These are phyloP conservation scores for Drosophila ustulata DNA, from an alignment of 2,888 invertebrate genomes.

Conservation along the genomic window DNA sequence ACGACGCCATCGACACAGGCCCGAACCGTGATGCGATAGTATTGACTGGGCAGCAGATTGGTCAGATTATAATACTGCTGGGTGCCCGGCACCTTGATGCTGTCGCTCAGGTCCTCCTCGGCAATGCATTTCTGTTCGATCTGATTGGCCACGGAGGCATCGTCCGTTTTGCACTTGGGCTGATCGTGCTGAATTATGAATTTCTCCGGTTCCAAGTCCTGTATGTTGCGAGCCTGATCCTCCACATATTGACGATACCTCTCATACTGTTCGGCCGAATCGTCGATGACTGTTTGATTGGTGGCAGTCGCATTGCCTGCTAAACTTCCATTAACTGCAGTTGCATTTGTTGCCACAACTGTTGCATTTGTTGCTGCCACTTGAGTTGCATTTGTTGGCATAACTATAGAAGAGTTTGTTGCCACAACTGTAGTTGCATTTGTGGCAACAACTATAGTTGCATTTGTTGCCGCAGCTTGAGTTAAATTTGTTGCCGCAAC, in stretches of 20 bases:
- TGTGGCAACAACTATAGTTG: background rate
- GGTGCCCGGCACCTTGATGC: constrained; percentile 50
- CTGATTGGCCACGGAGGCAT: constrained; percentile 54
- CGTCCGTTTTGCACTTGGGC: constrained; percentile 49
- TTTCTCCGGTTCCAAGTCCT: constrained; percentile 64
- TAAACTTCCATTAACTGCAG: background rate
- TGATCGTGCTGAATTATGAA: constrained; percentile 56
- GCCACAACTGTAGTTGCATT: background rate
- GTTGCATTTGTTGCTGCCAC: background rate
- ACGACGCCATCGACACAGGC: constrained; percentile 75
- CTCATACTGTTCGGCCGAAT: constrained; percentile 39
- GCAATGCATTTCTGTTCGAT: constrained; percentile 67
- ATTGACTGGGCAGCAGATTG: constrained; percentile 52
- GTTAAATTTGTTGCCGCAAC: background rate
- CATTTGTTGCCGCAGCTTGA: background rate
- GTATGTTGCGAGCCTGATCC: constrained; percentile 37
- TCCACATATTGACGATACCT: constrained; percentile 37
- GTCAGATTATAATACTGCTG: constrained; percentile 61
- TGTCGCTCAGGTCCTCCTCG: constrained; percentile 49
- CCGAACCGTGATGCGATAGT: constrained; percentile 76
- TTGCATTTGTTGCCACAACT: background rate
- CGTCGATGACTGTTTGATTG: background rate
- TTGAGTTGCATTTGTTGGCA: background rate
- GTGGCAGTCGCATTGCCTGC: background rate
- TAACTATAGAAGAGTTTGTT: background rate